Percentiles rank a stretch among this genome's conserved stretches.
Evolutionary conservation across 2,888 invertebrate genomes (phyloP).

Genomic region (Liopterus haemorrhoidalis): DNA sequence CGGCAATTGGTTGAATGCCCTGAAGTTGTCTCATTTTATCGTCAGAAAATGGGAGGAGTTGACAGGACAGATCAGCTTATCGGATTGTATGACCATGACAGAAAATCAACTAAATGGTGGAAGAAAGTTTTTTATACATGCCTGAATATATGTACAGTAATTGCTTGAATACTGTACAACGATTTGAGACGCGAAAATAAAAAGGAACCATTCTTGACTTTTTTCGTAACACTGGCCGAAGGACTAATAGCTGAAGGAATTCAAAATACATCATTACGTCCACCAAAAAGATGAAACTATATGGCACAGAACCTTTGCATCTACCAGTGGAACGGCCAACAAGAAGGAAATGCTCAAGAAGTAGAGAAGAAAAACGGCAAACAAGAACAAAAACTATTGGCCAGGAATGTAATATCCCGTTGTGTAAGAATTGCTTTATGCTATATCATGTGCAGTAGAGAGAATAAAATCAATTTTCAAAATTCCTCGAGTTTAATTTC

Average conservation of each 20-base stretch:
- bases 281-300: conserved; percentile 18
- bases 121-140: conserved; percentile 20
- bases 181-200: conserved; percentile 14
- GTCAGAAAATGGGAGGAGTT: conserved; percentile 23
- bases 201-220: conserved; percentile 14
- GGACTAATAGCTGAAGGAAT: conserved; percentile 20
- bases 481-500: neutral
- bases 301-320: conserved; percentile 23
- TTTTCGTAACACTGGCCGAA: conserved; percentile 24
- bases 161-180: conserved; percentile 15
- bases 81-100: conserved; percentile 23
- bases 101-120: conserved; percentile 23
- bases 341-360: conserved; percentile 22
- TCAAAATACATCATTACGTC: conserved; percentile 15
- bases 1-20: conserved; percentile 17
- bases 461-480: neutral
- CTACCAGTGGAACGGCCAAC: conserved; percentile 22
- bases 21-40: conserved; percentile 17
- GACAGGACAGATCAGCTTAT: conserved; percentile 22
- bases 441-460: conserved; percentile 15
- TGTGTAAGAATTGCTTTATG: conserved; percentile 22
- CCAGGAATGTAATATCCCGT: conserved; percentile 18
- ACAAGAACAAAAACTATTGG: conserved; percentile 20
- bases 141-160: conserved; percentile 12
- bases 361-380: conserved; percentile 12